Base-by-base conservation (phyloP, 2,113 vertebrate genomes). In the Platichthys stellatus region DNA sequence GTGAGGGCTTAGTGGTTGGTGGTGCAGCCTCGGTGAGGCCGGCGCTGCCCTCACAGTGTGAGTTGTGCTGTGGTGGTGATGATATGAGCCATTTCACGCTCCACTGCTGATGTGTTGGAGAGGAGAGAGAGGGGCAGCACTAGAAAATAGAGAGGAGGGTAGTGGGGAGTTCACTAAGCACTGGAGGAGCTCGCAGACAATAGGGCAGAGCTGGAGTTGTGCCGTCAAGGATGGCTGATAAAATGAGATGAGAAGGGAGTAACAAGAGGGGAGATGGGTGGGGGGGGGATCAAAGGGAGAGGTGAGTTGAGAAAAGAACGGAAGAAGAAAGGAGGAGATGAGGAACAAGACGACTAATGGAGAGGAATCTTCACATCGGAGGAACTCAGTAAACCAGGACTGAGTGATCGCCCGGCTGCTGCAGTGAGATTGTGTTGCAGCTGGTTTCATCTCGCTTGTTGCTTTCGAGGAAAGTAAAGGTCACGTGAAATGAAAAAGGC, bases 71-170 rank as follows among this genome's bases (percentile, higher is more conserved):
- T 76, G 85, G 85, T 76, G 76, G 73, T 17, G 59, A 78, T 78
- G 77, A 90, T 89, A 88, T 75, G 78, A 84, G 74, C 88, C 78
- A 91, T 90, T 92, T 91, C 89, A 90, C 85, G 88, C 85, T 84
- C 72, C 20, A 75, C 78, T 28, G 78, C 69, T 85, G 84, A 86
- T 85, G 79, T 83, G 81, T 80, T 78, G 14, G 86, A 87, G 62
- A 31, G 28, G 28, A 31, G 28, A 31, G 28, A 31, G 28, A 83
- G 54, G 40, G 66, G 60, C 28, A 64, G 15, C 38, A 68, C 24
- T 8, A 18, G 53, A 53, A 68, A 58, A 49, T 62, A 69, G 64
- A 71, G 67, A 38, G 75, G 14, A 24, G 21, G 49, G 69, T 72
- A 67, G 67, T 26, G 53, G 40, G 80, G 69, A 79, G 85, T 83